phyloP scores from a whole-genome alignment of 92 coral and sea anemone species.

The Virgularia gustaviana region DNA sequence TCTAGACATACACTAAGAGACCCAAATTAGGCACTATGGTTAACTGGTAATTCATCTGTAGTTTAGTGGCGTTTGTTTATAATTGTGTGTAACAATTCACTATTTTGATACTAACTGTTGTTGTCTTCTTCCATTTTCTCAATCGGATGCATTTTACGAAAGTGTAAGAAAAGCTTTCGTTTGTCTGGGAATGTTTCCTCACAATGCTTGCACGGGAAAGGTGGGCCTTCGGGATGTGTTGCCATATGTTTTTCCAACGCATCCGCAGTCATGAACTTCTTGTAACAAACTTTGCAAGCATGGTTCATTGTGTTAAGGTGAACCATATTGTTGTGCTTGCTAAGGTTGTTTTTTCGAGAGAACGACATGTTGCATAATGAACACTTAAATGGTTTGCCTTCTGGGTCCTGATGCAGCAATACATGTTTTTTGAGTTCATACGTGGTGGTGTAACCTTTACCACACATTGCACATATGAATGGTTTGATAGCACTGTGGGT shows the following conservation, averaged over 20 bases:
- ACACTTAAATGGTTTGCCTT: constrained; percentile 19
- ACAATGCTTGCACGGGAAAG: constrained; percentile 86
- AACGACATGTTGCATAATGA: constrained; percentile 10
- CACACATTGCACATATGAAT: constrained; percentile 4
- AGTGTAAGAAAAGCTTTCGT: constrained; percentile 77
- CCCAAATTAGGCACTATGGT: too few relatives aligned
- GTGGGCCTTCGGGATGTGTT: constrained; percentile 84
- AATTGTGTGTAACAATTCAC: neutral
- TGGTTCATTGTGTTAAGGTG: constrained; percentile 6
- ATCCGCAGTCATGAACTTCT: constrained; percentile 33
- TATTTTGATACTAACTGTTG: neutral
- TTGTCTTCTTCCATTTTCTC: neutral
- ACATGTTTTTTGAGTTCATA: constrained; percentile 7
- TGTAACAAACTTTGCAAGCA: constrained; percentile 15
- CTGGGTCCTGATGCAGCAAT: neutral
- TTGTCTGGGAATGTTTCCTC: constrained; percentile 86
- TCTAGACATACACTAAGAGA: too few relatives aligned
- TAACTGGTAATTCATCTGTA: too few relatives aligned
- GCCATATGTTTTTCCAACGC: constrained; percentile 89
- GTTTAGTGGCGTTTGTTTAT: too few relatives aligned
- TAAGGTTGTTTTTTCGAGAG: neutral
- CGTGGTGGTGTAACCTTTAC: neutral
- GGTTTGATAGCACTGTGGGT: constrained; percentile 3
- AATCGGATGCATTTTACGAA: neutral
- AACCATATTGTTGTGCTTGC: neutral